Conservation (phyloP, 2,797 vertebrate genomes). For the Amphiprion clarkii region DNA sequence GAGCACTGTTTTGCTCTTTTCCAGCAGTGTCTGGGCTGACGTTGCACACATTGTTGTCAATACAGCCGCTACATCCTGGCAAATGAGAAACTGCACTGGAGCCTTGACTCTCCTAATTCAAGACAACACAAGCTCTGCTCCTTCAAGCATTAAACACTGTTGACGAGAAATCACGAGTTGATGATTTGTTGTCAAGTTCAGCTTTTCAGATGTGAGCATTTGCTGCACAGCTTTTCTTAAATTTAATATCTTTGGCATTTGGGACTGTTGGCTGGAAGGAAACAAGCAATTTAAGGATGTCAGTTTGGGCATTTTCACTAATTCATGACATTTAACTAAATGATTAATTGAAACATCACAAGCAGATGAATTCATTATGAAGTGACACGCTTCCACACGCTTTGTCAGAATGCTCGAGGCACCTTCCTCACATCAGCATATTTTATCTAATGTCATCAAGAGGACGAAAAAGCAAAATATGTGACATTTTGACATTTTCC, state of each 20-base stretch:
- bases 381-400: background rate
- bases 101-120: background rate
- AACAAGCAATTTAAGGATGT: slow-evolving; percentile 3
- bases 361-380: background rate
- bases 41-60: slow-evolving; percentile 37
- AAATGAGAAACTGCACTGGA: slow-evolving; percentile 17
- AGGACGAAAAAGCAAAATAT: too few relatives aligned
- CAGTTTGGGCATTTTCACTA: background rate
- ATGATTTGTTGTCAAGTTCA: slow-evolving; percentile 1
- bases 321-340: slow-evolving; percentile 10
- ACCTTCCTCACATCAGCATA: background rate
- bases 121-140: slow-evolving; percentile 13
- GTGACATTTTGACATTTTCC: too few relatives aligned
- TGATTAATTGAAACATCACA: background rate
- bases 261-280: background rate
- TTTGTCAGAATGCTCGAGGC: background rate
- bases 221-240: background rate
- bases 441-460: background rate
- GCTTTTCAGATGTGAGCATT: slow-evolving; percentile 4
- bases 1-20: slow-evolving; percentile 20
- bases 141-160: slow-evolving; percentile 4
- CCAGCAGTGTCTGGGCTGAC: slow-evolving; percentile 10
- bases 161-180: background rate
- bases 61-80: slow-evolving; percentile 1
- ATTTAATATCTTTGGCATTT: background rate